Percentiles rank a stretch among this genome's conserved stretches.
Evolutionary conservation across 2,113 vertebrate species (phyloP).

Genomic region (Sapayoa aenigma): DNA sequence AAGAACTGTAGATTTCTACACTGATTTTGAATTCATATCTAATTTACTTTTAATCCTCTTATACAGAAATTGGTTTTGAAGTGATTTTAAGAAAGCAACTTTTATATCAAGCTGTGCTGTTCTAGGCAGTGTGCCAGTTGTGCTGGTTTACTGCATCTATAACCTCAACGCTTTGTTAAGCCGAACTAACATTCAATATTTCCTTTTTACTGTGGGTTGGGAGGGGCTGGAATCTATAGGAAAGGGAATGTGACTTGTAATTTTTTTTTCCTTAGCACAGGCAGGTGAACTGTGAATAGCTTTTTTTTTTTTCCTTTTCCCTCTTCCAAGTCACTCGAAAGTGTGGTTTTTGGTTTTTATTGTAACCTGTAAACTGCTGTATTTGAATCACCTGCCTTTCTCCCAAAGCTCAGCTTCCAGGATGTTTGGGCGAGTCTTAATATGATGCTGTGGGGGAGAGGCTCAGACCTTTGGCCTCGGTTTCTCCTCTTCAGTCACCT

Average conservation of each 20-base stretch:
- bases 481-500: background rate
- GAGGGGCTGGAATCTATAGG: conserved; percentile 6
- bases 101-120: conserved; percentile 66
- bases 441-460: background rate
- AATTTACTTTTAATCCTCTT: conserved; percentile 74
- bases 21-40: conserved; percentile 72
- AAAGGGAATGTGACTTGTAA: conserved; percentile 7
- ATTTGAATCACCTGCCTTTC: conserved; percentile 55
- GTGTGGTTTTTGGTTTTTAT: conserved; percentile 38
- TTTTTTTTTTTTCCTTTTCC: background rate
- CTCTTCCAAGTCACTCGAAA: conserved; percentile 32
- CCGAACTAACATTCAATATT: conserved; percentile 52
- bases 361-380: conserved; percentile 75
- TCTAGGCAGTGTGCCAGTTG: conserved; percentile 40
- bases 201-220: conserved; percentile 55
- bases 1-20: conserved; percentile 75
- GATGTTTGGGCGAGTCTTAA: conserved; percentile 1
- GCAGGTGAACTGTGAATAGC: conserved; percentile 59
- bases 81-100: conserved; percentile 70
- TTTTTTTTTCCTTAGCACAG: conserved; percentile 45
- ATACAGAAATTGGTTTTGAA: conserved; percentile 68
- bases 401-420: conserved; percentile 21
- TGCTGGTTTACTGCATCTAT: conserved; percentile 56
- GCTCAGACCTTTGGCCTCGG: background rate
- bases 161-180: conserved; percentile 60